These are phyloP conservation scores for Salmo trutta DNA, from an alignment of 2,797 vertebrate species.

Conservation along the genomic window DNA sequence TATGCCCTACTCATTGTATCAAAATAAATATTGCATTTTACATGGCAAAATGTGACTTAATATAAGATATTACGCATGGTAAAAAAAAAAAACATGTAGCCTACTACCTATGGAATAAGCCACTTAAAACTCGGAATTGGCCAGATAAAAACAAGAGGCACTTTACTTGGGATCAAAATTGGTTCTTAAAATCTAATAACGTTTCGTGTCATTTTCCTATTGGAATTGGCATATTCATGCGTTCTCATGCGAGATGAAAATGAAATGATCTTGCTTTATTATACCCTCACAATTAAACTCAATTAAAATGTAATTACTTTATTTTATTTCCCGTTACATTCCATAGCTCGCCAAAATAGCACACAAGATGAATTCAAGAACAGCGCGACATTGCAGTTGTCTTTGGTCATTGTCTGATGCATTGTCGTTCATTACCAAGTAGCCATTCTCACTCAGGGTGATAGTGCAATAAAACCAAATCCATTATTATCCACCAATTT, in stretches of 20 bases:
- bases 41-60: not conserved
- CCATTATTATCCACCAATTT: slow-evolving; percentile 85
- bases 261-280: slow-evolving; percentile 2
- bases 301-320: slow-evolving; percentile 33
- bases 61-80: not conserved
- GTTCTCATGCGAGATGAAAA: slow-evolving; percentile 17
- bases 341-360: slow-evolving; percentile 38
- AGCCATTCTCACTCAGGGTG: slow-evolving; percentile 42
- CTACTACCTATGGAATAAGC: not conserved
- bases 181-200: not conserved
- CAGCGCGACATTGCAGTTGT: slow-evolving; percentile 20
- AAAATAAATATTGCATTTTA: not conserved
- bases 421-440: slow-evolving; percentile 38
- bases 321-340: slow-evolving; percentile 15
- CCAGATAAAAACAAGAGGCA: not conserved
- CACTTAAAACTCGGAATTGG: not conserved
- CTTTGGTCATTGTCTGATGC: slow-evolving; percentile 32
- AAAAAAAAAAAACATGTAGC: not conserved
- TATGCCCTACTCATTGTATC: not conserved
- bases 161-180: not conserved
- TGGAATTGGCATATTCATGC: not conserved
- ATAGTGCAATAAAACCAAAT: slow-evolving; percentile 82
- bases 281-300: slow-evolving; percentile 35
- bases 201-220: not conserved
- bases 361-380: slow-evolving; percentile 25